Percentiles rank a stretch among this genome's conserved stretches.
Evolutionary conservation across 23 tunicate species (phyloP).

Genomic region (Trididemnum nubilum): DNA sequence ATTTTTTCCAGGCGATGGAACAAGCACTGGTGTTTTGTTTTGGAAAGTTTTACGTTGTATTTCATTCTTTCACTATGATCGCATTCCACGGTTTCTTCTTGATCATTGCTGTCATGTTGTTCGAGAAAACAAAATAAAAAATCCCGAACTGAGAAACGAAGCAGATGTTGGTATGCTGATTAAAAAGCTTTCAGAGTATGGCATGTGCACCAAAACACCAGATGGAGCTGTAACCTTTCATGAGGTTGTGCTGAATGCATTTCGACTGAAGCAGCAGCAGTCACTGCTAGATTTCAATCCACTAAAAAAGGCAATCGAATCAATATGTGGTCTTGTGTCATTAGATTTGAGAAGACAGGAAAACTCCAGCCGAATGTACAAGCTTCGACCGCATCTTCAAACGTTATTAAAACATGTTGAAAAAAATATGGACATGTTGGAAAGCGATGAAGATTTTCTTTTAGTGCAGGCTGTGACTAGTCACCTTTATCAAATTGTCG

Average conservation of each 20-base stretch:
- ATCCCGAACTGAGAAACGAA: neutral
- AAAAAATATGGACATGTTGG: neutral
- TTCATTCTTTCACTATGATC: neutral
- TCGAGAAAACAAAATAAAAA: neutral
- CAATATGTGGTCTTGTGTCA: slow-evolving; percentile 12
- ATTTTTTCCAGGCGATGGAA: no score
- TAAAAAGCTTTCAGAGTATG: neutral
- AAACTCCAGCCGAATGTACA: no score
- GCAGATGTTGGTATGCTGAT: neutral
- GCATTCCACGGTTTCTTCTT: no score
- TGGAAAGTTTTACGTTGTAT: neutral
- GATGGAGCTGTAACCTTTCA: slow-evolving; percentile 21
- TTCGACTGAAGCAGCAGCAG: neutral
- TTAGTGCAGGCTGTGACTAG: neutral
- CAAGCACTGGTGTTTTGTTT: neutral
- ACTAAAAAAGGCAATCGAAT: neutral
- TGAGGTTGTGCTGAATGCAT: slow-evolving; percentile 15
- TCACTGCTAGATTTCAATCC: neutral
- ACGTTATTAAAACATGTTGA: slow-evolving; percentile 1
- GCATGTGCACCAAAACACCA: slow-evolving; percentile 4
- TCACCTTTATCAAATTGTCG: neutral
- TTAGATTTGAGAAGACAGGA: no score
- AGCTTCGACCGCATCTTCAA: neutral
- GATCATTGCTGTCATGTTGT: neutral
- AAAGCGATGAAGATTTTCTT: neutral